Evolutionary conservation across 2,888 invertebrate species (phyloP).

Genomic region (Geotrupes spiniger): DNA sequence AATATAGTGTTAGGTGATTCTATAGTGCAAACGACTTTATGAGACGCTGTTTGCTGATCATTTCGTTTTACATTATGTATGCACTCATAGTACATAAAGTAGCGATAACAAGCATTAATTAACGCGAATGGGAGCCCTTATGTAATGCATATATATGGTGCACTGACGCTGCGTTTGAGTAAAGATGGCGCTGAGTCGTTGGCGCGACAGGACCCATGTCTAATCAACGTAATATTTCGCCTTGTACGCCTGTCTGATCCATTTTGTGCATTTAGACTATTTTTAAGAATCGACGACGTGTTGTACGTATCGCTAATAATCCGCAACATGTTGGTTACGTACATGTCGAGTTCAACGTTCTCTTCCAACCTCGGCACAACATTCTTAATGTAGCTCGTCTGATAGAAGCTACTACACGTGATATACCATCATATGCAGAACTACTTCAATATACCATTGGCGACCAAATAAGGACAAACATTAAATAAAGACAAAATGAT

Average conservation of each 20-base stretch:
- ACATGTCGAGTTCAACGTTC: conserved; percentile 27
- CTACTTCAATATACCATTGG: conserved; percentile 8
- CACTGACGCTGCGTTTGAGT: background rate
- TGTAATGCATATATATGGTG: background rate
- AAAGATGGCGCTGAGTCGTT: background rate
- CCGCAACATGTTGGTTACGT: conserved; percentile 21
- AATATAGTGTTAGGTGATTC: no score
- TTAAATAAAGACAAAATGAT: background rate
- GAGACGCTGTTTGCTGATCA: no score
- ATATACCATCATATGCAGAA: conserved; percentile 23
- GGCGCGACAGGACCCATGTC: conserved; percentile 7
- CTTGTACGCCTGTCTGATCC: conserved; percentile 15
- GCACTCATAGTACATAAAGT: no score
- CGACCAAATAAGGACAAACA: conserved; percentile 2
- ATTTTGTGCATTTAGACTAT: conserved; percentile 17
- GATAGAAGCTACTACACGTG: conserved; percentile 26
- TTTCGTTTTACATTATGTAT: no score
- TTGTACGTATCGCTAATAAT: conserved; percentile 19
- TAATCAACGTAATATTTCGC: conserved; percentile 20
- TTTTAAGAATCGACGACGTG: conserved; percentile 19
- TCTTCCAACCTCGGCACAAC: conserved; percentile 26
- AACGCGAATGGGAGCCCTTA: background rate
- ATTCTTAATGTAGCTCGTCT: conserved; percentile 26
- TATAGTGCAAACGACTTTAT: no score
- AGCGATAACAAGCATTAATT: no score